Evolutionary conservation across 1,140 invertebrate species (phyloP).

Genomic region (Panulirus ornatus): DNA sequence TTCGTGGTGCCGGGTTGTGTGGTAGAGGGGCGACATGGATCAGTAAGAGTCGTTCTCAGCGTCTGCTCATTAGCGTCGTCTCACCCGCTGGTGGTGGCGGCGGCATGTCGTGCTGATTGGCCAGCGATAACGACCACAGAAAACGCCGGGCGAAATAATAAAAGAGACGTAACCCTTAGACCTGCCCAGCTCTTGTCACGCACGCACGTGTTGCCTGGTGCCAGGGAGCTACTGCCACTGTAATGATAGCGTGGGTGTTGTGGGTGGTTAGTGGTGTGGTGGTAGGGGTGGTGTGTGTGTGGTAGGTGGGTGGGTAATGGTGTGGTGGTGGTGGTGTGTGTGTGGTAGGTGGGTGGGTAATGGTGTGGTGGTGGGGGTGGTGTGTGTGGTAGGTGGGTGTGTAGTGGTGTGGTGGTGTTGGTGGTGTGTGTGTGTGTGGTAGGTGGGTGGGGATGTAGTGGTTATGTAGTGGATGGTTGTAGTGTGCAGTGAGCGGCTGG

Average conservation of each 20-base stretch:
- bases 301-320: too few species aligned
- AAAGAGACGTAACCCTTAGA: not conserved
- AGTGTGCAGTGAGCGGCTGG: not conserved
- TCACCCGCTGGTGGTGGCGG: not conserved
- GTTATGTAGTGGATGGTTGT: not conserved
- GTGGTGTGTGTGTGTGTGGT: not conserved
- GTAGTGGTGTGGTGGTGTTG: conserved; percentile 14
- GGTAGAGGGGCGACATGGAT: too few species aligned
- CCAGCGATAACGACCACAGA: not conserved
- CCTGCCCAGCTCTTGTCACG: not conserved
- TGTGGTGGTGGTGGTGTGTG: not conserved
- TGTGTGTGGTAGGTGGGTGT: not conserved
- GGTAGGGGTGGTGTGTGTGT: too few species aligned
- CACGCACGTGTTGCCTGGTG: not conserved
- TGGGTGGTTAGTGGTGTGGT: too few species aligned
- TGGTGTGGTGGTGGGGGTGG: not conserved
- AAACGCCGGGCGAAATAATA: not conserved
- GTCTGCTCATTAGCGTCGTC: not conserved
- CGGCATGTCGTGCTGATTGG: not conserved
- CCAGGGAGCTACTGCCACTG: not conserved
- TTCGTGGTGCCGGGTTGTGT: too few species aligned
- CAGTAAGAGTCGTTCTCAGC: not conserved
- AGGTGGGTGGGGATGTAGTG: too few species aligned
- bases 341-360: not conserved
- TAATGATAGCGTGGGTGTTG: too few species aligned